Percentiles rank a stretch among this genome's conserved stretches.
These are phyloP conservation scores for Lasioglossum villosulum DNA, from an alignment of 2,888 invertebrate genomes.

Conservation along the genomic window DNA sequence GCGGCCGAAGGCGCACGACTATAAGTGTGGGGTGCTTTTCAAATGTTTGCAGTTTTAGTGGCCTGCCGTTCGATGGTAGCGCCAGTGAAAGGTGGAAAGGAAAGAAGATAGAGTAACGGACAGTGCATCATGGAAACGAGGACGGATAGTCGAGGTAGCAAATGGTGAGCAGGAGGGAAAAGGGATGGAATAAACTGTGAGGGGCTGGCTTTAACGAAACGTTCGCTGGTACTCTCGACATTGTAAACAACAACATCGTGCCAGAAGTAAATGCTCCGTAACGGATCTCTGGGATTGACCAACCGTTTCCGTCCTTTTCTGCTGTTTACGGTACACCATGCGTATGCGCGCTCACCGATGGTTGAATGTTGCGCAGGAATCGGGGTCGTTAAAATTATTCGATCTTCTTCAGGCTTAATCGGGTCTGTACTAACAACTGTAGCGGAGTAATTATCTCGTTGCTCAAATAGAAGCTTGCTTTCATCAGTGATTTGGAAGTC, in stretches of 20 bases:
- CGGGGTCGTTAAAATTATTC: slow-evolving; percentile 15
- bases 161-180: background rate
- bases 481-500: background rate
- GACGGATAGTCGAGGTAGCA: slow-evolving; percentile 15
- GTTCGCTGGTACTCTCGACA: slow-evolving; percentile 43
- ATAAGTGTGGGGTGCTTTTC: slow-evolving; percentile 6
- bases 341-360: slow-evolving; percentile 13
- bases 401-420: background rate
- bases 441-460: background rate
- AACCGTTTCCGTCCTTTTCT: slow-evolving; percentile 64
- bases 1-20: no score
- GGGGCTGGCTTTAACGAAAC: slow-evolving; percentile 49
- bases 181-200: slow-evolving; percentile 27
- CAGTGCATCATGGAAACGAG: slow-evolving; percentile 20
- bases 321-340: slow-evolving; percentile 41
- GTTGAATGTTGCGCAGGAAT: slow-evolving; percentile 4
- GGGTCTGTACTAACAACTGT: background rate
- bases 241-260: slow-evolving; percentile 66
- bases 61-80: background rate
- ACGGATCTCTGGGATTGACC: slow-evolving; percentile 69
- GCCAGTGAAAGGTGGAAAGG: background rate
- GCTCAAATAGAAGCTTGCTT: background rate
- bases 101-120: slow-evolving; percentile 9
- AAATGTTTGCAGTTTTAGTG: slow-evolving; percentile 7
- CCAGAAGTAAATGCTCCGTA: slow-evolving; percentile 62